These are phyloP conservation scores for Hesperophylax magnus DNA, from an alignment of 1,140 invertebrate species.

Conservation along the genomic window DNA sequence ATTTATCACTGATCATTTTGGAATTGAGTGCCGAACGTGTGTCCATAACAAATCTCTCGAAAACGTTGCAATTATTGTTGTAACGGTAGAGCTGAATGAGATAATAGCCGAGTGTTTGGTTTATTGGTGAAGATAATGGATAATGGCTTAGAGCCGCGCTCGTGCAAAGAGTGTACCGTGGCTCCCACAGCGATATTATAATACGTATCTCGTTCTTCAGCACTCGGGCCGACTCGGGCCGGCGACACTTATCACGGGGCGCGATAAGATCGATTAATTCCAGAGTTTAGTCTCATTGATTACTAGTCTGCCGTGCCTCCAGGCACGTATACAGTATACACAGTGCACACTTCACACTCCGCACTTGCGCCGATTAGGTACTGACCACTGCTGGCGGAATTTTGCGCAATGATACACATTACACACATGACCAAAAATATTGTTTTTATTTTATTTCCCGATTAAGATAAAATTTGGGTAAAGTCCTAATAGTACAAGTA, in stretches of 20 bases:
- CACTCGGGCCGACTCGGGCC: constrained; percentile 13
- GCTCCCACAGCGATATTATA: background rate
- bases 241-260: constrained; percentile 41
- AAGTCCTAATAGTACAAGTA: too few relatives aligned
- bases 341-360: background rate
- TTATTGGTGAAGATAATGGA: background rate
- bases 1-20: too few relatives aligned
- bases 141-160: background rate
- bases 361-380: background rate
- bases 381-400: background rate
- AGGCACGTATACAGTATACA: constrained; percentile 38
- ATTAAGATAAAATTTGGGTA: too few relatives aligned
- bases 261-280: constrained; percentile 40
- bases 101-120: too few relatives aligned
- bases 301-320: background rate
- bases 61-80: too few relatives aligned
- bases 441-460: too few relatives aligned
- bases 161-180: background rate
- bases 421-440: too few relatives aligned
- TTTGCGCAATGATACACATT: background rate
- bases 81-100: too few relatives aligned
- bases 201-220: background rate
- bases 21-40: too few relatives aligned
- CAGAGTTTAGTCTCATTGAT: background rate
- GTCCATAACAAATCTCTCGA: too few relatives aligned